Percentiles rank a stretch among this genome's conserved stretches.
These are phyloP conservation scores for Buathra laborator DNA, from an alignment of 2,888 invertebrate species.

Conservation along the genomic window DNA sequence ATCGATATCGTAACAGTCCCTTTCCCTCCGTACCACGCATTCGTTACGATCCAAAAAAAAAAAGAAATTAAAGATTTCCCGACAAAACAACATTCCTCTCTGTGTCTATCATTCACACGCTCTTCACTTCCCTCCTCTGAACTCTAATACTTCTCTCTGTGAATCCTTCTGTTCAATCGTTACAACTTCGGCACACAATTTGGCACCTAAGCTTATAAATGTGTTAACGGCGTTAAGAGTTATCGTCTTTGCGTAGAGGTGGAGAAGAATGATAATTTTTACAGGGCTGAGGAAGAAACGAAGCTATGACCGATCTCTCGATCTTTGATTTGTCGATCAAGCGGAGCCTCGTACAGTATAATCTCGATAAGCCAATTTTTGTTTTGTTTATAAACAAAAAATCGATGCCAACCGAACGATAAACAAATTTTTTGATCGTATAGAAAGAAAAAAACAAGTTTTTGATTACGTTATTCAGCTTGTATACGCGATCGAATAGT, in stretches of 20 bases:
- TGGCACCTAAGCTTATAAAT: conserved; percentile 66
- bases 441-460: conserved; percentile 5
- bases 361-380: conserved; percentile 6
- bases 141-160: conserved; percentile 5
- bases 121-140: not conserved
- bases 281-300: conserved; percentile 44
- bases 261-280: conserved; percentile 41
- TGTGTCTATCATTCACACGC: conserved; percentile 33
- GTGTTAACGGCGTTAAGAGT: conserved; percentile 51
- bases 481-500: not conserved
- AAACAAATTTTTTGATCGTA: conserved; percentile 3
- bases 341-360: conserved; percentile 8
- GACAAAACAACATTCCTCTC: conserved; percentile 32
- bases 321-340: conserved; percentile 16
- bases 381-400: conserved; percentile 7
- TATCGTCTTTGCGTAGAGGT: conserved; percentile 12
- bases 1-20: conserved; percentile 28
- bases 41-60: not conserved
- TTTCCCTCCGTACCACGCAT: not conserved
- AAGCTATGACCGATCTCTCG: conserved; percentile 24
- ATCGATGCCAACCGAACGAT: not conserved
- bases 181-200: conserved; percentile 63
- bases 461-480: not conserved
- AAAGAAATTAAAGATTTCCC: not conserved
- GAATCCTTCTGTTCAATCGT: conserved; percentile 41